Evolutionary conservation across 2,113 vertebrate species (phyloP).

Genomic region (Bubo bubo): DNA sequence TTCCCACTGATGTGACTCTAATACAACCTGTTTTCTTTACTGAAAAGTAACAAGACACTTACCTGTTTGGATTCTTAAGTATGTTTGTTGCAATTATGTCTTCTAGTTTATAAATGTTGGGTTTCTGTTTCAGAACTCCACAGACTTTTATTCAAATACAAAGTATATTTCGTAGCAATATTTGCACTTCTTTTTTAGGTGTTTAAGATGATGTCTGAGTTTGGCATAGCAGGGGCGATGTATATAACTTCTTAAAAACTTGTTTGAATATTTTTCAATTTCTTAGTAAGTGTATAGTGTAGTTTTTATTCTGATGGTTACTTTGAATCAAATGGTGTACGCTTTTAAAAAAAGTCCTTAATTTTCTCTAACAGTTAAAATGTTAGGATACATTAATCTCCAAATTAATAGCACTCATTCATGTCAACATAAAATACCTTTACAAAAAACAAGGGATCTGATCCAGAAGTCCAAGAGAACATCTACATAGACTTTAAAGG

Average conservation of each 20-base stretch:
- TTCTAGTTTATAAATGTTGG: background rate
- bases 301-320: background rate
- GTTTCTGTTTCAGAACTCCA: background rate
- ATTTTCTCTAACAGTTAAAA: background rate
- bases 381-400: background rate
- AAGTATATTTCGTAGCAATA: background rate
- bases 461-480: slow-evolving; percentile 24
- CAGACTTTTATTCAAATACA: background rate
- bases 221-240: background rate
- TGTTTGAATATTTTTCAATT: background rate
- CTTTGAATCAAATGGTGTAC: background rate
- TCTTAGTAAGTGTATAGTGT: background rate
- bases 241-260: background rate
- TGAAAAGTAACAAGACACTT: background rate
- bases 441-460: background rate
- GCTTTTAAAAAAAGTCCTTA: background rate
- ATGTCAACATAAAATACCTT: background rate
- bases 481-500: background rate
- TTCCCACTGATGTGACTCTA: background rate
- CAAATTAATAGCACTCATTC: background rate
- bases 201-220: background rate
- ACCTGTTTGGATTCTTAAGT: background rate
- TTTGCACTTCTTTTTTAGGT: background rate
- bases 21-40: background rate
- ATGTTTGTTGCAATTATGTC: background rate